These are phyloP conservation scores for Orientallactaga sibirica DNA, from an alignment of 2,797 vertebrate species.

Conservation along the genomic window DNA sequence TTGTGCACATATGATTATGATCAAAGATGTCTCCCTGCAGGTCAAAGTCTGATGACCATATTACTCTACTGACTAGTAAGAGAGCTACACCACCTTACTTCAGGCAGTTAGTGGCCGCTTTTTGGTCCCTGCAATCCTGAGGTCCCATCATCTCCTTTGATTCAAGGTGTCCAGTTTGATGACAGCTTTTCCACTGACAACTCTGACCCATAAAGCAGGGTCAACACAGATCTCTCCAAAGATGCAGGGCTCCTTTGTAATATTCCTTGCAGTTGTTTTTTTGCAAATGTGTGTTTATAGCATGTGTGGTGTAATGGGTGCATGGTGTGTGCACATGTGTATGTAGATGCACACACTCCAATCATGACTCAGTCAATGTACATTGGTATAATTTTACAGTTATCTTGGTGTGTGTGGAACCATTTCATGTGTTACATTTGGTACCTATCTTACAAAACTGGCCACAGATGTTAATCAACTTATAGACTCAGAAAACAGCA, in stretches of 20 bases:
- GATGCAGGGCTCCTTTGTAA: not conserved
- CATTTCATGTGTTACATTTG: not conserved
- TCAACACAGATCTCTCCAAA: not conserved
- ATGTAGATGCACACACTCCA: no score
- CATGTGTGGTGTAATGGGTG: no score
- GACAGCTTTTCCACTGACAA: not conserved
- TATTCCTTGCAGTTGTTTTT: not conserved
- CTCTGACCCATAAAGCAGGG: not conserved
- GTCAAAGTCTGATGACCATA: conserved; percentile 21
- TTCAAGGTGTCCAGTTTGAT: conserved; percentile 36
- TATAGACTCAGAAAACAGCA: not conserved
- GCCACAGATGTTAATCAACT: not conserved
- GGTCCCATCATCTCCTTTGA: not conserved
- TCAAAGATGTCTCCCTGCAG: not conserved
- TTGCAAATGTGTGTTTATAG: no score
- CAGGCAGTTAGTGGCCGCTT: not conserved
- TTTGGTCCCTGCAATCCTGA: not conserved
- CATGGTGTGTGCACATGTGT: no score
- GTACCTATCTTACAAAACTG: not conserved
- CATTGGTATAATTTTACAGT: not conserved
- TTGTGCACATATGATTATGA: not conserved
- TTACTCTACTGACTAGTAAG: not conserved
- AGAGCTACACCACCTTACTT: not conserved
- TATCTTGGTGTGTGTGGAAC: not conserved
- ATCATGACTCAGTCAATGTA: not conserved